Conservation (phyloP, 2,888 invertebrate species). For the Macrosoma leucophasiata region DNA sequence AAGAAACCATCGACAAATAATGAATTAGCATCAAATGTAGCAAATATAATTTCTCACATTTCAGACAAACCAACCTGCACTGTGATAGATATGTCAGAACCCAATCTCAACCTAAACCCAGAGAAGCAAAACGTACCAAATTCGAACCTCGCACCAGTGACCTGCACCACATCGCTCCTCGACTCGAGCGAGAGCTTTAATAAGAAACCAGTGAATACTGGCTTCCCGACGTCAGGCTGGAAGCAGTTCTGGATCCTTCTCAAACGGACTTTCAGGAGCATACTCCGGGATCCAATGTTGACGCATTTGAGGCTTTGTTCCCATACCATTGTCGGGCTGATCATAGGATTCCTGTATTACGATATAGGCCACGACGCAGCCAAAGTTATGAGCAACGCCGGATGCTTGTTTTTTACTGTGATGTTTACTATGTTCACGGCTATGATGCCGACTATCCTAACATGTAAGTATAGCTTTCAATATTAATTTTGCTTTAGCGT, state of each 20-base stretch:
- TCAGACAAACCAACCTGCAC: slow-evolving; percentile 70
- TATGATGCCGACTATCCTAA: slow-evolving; percentile 98
- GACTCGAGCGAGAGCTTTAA: slow-evolving; percentile 84
- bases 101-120: slow-evolving; percentile 43
- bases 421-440: slow-evolving; percentile 98
- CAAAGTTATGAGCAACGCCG: slow-evolving; percentile 95
- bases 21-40: too few relatives aligned
- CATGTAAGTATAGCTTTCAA: slow-evolving; percentile 82
- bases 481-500: not conserved
- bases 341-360: slow-evolving; percentile 95
- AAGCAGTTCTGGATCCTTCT: slow-evolving; percentile 92
- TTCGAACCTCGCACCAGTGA: slow-evolving; percentile 69
- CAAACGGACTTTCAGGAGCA: slow-evolving; percentile 88
- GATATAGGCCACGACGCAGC: slow-evolving; percentile 95
- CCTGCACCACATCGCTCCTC: slow-evolving; percentile 82
- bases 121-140: slow-evolving; percentile 56
- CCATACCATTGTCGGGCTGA: slow-evolving; percentile 90
- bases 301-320: slow-evolving; percentile 92
- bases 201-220: slow-evolving; percentile 78
- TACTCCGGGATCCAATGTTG: slow-evolving; percentile 89
- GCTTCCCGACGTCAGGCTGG: slow-evolving; percentile 88
- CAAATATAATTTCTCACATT: slow-evolving; percentile 35
- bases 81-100: slow-evolving; percentile 72
- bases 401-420: slow-evolving; percentile 96
- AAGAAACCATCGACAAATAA: too few relatives aligned